A percentile compares a stretch with the other conserved stretches of the same genome.
Evolutionary conservation across 2,888 invertebrate species (phyloP).

Genomic region (Megamerina dolium): DNA sequence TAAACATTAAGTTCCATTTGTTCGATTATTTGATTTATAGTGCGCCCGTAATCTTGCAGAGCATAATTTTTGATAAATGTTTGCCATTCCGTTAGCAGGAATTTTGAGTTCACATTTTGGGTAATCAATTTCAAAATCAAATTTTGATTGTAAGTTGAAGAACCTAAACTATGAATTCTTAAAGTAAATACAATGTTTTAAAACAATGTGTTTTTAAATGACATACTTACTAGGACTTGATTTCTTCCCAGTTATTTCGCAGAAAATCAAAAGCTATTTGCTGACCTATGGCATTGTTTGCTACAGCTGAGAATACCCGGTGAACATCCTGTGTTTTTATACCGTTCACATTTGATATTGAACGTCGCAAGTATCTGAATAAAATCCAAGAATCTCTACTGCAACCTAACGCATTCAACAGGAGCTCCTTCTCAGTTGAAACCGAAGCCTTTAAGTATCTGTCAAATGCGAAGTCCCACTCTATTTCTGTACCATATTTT

Average conservation of each 20-base stretch:
- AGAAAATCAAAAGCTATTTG: constrained; percentile 76
- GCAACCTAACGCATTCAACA: constrained; percentile 75
- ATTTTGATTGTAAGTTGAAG: constrained; percentile 63
- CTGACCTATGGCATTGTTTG: constrained; percentile 70
- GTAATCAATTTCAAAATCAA: constrained; percentile 68
- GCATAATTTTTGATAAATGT: constrained; percentile 62
- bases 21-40: constrained; percentile 75
- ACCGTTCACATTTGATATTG: constrained; percentile 65
- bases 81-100: constrained; percentile 69
- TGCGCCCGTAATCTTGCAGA: constrained; percentile 63
- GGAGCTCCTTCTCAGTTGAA: constrained; percentile 72
- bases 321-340: constrained; percentile 79
- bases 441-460: constrained; percentile 69
- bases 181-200: not conserved
- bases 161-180: constrained; percentile 59
- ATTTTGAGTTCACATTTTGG: constrained; percentile 65
- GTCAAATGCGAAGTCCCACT: constrained; percentile 87
- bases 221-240: constrained; percentile 67
- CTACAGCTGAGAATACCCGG: constrained; percentile 70
- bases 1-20: constrained; percentile 72
- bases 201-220: constrained; percentile 19
- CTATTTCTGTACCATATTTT: constrained; percentile 70
- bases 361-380: constrained; percentile 62
- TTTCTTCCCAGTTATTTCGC: constrained; percentile 66
- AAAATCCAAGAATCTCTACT: constrained; percentile 77